Percentiles rank a stretch among this genome's conserved stretches.
Conservation (phyloP, 2,888 invertebrate species). For the Thalpophila matura region DNA sequence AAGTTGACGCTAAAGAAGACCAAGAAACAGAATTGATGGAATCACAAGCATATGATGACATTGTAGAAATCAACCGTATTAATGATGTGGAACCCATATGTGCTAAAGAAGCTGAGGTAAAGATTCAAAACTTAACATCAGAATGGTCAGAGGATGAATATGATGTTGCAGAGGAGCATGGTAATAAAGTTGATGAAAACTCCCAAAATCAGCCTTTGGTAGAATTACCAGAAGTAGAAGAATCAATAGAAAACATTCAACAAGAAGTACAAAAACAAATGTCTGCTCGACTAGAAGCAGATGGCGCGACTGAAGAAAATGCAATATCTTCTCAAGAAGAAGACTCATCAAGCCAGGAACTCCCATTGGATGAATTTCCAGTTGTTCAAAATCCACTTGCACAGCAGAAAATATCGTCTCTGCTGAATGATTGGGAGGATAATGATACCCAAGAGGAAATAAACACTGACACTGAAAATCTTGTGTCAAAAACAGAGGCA, state of each 20-base stretch:
- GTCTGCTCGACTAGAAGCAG: slow-evolving; percentile 13
- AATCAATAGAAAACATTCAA: slow-evolving; percentile 87
- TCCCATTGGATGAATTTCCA: slow-evolving; percentile 29
- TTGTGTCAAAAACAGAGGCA: slow-evolving; percentile 39
- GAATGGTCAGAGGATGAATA: slow-evolving; percentile 85
- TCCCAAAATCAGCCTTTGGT: slow-evolving; percentile 14
- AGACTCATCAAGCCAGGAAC: slow-evolving; percentile 55
- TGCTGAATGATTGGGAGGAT: slow-evolving; percentile 89
- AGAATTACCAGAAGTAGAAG: slow-evolving; percentile 74
- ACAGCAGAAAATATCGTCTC: slow-evolving; percentile 81
- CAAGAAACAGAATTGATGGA: slow-evolving; percentile 41
- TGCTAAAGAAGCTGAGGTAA: slow-evolving; percentile 66
- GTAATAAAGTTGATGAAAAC: slow-evolving; percentile 8
- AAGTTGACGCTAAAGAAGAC: slow-evolving; percentile 28
- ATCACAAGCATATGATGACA: slow-evolving; percentile 61
- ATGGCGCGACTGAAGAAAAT: slow-evolving; percentile 67
- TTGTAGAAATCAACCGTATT: slow-evolving; percentile 44
- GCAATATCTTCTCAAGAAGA: slow-evolving; percentile 64
- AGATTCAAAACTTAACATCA: slow-evolving; percentile 76
- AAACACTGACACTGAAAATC: slow-evolving; percentile 29
- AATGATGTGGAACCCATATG: slow-evolving; percentile 37
- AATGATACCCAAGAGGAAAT: slow-evolving; percentile 84
- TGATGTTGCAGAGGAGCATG: slow-evolving; percentile 59
- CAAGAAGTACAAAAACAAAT: slow-evolving; percentile 85
- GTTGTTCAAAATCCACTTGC: slow-evolving; percentile 53